Conservation (phyloP, 2,797 vertebrate species). For the Gambusia yucatana region DNA sequence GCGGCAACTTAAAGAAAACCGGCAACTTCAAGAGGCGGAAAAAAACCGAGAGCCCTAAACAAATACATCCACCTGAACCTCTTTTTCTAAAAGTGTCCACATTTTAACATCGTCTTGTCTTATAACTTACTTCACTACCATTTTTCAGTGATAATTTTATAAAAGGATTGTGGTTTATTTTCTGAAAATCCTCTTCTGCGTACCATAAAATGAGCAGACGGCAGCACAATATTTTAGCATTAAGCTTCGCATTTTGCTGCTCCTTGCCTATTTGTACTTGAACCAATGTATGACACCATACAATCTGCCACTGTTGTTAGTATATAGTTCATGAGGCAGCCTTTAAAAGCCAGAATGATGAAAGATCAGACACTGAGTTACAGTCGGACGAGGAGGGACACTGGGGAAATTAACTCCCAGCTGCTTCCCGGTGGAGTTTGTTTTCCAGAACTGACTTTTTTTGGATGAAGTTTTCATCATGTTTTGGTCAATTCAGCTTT, state of each 20-base stretch:
- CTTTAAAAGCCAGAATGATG: slow-evolving; percentile 4
- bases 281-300: background rate
- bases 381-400: background rate
- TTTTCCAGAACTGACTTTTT: background rate
- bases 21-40: background rate
- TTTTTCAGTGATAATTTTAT: background rate
- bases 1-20: background rate
- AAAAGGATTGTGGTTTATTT: background rate
- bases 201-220: background rate
- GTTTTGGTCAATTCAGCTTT: slow-evolving; percentile 9
- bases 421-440: slow-evolving; percentile 4
- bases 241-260: background rate
- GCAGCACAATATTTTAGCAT: background rate
- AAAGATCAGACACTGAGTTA: slow-evolving; percentile 1
- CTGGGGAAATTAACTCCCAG: slow-evolving; percentile 10
- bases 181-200: background rate
- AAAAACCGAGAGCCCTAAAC: background rate
- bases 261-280: no score
- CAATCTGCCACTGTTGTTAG: background rate
- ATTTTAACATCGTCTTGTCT: background rate
- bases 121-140: background rate
- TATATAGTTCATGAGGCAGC: background rate
- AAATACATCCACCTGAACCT: background rate
- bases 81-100: background rate
- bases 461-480: slow-evolving; percentile 4